Percentiles rank a stretch among this genome's conserved stretches.
Conservation (phyloP, 2,888 invertebrate genomes). For the Dioctria linearis region DNA sequence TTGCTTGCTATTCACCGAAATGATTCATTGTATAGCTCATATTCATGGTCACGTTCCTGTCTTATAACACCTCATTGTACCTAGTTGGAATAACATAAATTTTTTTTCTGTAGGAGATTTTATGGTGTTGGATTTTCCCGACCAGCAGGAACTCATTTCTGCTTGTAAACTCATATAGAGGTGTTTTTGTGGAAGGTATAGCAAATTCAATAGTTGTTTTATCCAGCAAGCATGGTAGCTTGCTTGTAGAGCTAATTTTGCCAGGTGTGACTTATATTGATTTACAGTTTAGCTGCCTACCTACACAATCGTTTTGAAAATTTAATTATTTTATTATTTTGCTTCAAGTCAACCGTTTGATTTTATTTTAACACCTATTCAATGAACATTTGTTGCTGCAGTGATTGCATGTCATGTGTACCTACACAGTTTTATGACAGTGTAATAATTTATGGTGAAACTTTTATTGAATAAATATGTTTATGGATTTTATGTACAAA, state of each 20-base stretch:
- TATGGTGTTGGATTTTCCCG: constrained; percentile 15
- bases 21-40: constrained; percentile 27
- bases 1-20: neutral
- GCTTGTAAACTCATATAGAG: too few species aligned
- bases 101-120: neutral
- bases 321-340: constrained; percentile 8
- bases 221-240: too few species aligned
- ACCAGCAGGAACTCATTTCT: neutral
- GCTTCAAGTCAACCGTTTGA: constrained; percentile 2
- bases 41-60: constrained; percentile 34
- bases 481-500: too few species aligned
- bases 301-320: neutral
- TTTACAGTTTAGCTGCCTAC: neutral
- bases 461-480: too few species aligned
- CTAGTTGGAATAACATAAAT: neutral
- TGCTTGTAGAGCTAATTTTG: too few species aligned
- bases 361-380: too few species aligned
- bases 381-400: too few species aligned
- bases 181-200: neutral
- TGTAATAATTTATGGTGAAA: too few species aligned
- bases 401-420: too few species aligned
- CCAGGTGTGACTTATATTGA: constrained; percentile 10
- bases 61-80: neutral
- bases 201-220: too few species aligned
- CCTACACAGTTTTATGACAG: too few species aligned